Evolutionary conservation across 2,113 vertebrate species (phyloP), one percentile per base, ranked within the genome.

Genomic region (Grus americana): DNA sequence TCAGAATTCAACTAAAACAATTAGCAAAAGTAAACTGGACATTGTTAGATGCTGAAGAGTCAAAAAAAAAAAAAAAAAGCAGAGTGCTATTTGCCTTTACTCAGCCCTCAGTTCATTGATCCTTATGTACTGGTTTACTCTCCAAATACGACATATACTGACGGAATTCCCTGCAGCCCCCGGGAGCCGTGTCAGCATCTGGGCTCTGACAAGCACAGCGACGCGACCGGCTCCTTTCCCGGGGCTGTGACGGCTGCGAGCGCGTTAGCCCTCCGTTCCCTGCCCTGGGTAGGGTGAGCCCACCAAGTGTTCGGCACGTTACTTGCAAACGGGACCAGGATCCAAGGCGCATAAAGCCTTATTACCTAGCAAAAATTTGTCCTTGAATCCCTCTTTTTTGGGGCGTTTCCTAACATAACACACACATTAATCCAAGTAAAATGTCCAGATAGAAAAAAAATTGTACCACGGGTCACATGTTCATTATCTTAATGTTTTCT

Each of bases 1-100:
- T 95, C 1, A 97, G 98, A 85, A 98, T 97, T 21, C 97, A 98
- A 78, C 76, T 98, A 52, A 98, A 98, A 90, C 95, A 95, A 14
- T 87, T 98, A 54, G 83, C 86, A 62, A 96, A 98, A 94, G 76
- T 75, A 29, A 89, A 90, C 1, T 98, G 98, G 98, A 59, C 34
- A 1, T 82, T 91, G 46, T 55, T 76, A 7, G 97, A 97, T 17
- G 97, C 97, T 3, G 97, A 98, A 30, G 96, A 92, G 36, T 93
- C 98, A 55, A 97, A 98, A 87, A 96, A 54, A 50, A 55, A 36
- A 97, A 98, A 86, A 96, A 54, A 55, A 57, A 15, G 8, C 21
- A 20, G 18, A 15, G 10, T 66, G 19, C 27, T 58, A 9, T 30
- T 20, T 79, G 40, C 23, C 75, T 38, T 42, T 82, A 5, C 49